Evolutionary conservation across 2,113 vertebrate species (phyloP).

Genomic region (Paramisgurnus dabryanus): DNA sequence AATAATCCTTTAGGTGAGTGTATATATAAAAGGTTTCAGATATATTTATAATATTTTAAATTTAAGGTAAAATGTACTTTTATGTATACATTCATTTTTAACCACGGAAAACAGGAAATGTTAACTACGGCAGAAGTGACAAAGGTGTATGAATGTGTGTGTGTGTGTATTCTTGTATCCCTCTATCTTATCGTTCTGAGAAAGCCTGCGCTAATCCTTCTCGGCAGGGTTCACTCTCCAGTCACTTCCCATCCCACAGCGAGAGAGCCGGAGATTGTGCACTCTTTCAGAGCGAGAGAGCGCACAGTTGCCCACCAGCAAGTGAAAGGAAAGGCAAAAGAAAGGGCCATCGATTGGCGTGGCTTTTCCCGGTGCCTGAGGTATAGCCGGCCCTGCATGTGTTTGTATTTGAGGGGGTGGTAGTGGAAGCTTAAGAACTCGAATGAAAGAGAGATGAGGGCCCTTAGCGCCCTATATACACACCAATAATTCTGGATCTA

Average conservation of each 20-base stretch:
- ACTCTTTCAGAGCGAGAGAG: conserved; percentile 19
- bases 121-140: neutral
- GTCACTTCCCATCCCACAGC: conserved; percentile 49
- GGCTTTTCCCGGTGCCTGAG: conserved; percentile 29
- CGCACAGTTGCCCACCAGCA: conserved; percentile 40
- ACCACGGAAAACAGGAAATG: neutral
- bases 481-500: conserved; percentile 44
- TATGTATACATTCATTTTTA: neutral
- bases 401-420: conserved; percentile 40
- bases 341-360: conserved; percentile 48
- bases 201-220: conserved; percentile 50
- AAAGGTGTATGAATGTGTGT: neutral
- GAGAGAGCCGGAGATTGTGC: conserved; percentile 26
- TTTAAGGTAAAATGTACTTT: too few relatives aligned
- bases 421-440: neutral
- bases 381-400: neutral
- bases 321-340: conserved; percentile 20
- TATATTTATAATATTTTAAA: too few relatives aligned
- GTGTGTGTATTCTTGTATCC: conserved; percentile 4
- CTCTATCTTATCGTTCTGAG: conserved; percentile 37
- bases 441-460: conserved; percentile 26
- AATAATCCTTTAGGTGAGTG: too few relatives aligned
- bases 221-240: conserved; percentile 51
- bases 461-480: conserved; percentile 36
- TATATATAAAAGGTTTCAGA: too few relatives aligned